Base-by-base conservation (phyloP, 2,888 invertebrate genomes). In the Epinotia nisella region DNA sequence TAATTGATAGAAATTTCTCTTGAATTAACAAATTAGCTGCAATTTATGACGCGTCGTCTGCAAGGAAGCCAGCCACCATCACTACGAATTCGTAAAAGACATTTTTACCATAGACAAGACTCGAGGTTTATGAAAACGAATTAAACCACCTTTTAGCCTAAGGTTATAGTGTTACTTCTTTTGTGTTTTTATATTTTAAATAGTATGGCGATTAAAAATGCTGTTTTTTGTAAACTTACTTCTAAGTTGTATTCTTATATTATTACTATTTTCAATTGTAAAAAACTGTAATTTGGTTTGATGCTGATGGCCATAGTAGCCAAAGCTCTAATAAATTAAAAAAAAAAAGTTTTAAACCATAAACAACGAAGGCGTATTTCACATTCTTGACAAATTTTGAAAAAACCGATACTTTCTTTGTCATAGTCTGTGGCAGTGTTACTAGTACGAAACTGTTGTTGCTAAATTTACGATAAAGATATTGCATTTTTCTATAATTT, bases 51-150 rank as follows among this genome's bases (percentile, higher is more conserved):
- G 92, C 91, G 91, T 91, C 86, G 90, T 89, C 89, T 87, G 91
- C 92, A 91, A 93, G 90, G 89, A 94, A 92, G 93, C 93, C 93
- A 92, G 93, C 94, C 93, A 93, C 93, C 94, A 92, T 93, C 93
- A 92, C 93, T 93, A 93, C 90, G 86, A 90, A 90, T 89, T 88
- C 91, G 93, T 92, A 93, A 94, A 94, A 94, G 94, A 94, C 92
- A 92, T 92, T 85, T 87, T 89, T 78, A 80, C 78, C 93, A 93
- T 93, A 93, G 92, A 93, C 90, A 90, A 84, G 85, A 71, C 86
- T 89, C 88, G 87, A 90, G 87, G 83, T 85, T 86, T 84, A 78
- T 71, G 80, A 80, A 82, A 78, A 56, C 62, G 39, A 51, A 64
- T n/a, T 41, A 64, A 53, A 64, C 69, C 69, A 62, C n/a, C n/a